A percentile compares a stretch with the other conserved stretches of the same genome.
Conservation (phyloP, 1,140 invertebrate genomes). For the Philopotamus ludificatus region DNA sequence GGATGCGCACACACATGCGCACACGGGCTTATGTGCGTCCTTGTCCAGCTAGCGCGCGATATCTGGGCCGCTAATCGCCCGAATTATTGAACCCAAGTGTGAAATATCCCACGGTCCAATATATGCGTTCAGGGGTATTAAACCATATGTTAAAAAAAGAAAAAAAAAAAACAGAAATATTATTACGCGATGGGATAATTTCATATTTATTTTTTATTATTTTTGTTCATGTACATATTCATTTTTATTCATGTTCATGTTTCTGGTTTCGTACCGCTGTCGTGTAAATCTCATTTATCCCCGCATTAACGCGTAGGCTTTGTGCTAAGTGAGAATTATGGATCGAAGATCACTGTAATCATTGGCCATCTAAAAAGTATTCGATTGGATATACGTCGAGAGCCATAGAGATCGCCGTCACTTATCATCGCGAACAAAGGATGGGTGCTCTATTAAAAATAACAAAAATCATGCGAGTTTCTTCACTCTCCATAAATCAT, state of each 20-base stretch:
- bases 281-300: conserved; percentile 18
- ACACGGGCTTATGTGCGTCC: neutral
- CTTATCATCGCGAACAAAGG: no score
- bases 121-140: conserved; percentile 15
- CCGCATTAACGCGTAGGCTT: conserved; percentile 26
- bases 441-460: no score
- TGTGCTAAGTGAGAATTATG: conserved; percentile 36
- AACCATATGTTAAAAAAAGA: neutral
- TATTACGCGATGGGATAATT: neutral
- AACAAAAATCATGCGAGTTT: no score
- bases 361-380: conserved; percentile 27
- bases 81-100: conserved; percentile 37
- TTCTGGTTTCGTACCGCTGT: no score
- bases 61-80: conserved; percentile 34
- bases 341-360: conserved; percentile 37
- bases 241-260: conserved; percentile 11
- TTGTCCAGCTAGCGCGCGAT: conserved; percentile 11
- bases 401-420: no score
- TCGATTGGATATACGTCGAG: no score
- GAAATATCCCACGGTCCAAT: conserved; percentile 38
- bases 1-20: no score
- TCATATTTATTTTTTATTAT: neutral
- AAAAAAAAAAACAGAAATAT: neutral
- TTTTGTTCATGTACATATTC: conserved; percentile 3
- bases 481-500: no score